Conservation (phyloP, 2,797 vertebrate species). For the Helarctos malayanus region DNA sequence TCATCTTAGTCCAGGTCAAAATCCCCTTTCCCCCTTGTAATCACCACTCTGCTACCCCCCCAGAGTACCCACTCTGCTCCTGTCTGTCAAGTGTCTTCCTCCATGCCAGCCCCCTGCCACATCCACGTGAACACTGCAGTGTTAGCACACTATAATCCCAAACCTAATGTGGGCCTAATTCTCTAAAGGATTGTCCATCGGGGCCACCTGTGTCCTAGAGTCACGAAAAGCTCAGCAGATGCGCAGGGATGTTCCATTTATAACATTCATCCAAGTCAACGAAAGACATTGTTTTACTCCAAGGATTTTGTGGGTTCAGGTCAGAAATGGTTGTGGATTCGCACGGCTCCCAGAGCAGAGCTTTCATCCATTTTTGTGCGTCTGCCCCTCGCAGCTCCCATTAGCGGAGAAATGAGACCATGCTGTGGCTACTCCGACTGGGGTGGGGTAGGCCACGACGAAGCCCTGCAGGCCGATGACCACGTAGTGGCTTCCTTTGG, state of each 20-base stretch:
- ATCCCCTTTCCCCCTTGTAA: no score
- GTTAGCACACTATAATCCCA: not conserved
- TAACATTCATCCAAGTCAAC: not conserved
- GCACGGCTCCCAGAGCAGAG: accelerated
- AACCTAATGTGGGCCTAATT: not conserved
- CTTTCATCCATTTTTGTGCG: not conserved
- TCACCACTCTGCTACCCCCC: not conserved
- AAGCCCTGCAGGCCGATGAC: conserved; percentile 94
- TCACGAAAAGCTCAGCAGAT: accelerated
- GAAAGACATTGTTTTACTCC: not conserved
- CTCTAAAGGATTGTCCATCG: not conserved
- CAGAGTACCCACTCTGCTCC: not conserved
- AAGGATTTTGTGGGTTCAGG: not conserved
- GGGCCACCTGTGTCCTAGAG: not conserved
- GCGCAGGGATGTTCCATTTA: not conserved
- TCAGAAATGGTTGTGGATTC: not conserved
- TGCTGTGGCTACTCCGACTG: conserved; percentile 89
- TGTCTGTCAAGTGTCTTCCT: not conserved
- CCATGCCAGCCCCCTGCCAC: not conserved
- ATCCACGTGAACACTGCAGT: not conserved
- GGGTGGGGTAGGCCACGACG: conserved; percentile 92
- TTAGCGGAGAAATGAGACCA: conserved; percentile 89
- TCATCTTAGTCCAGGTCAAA: not conserved
- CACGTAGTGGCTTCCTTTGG: conserved; percentile 94
- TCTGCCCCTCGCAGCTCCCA: accelerated